Conservation (phyloP, 2,797 vertebrate genomes). For the Varecia variegata region DNA sequence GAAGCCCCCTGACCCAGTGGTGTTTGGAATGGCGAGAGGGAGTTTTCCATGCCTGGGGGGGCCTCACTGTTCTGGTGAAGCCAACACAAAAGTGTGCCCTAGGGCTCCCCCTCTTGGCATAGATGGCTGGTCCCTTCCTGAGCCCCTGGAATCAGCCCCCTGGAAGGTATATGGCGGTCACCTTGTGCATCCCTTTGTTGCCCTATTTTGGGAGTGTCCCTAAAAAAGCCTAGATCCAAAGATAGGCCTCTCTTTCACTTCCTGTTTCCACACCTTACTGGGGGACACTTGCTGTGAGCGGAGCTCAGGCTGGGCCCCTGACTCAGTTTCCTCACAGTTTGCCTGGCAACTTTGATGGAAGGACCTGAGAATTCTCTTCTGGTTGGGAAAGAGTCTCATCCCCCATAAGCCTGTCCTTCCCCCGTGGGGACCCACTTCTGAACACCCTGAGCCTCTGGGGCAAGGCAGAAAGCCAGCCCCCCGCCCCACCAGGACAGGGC, state of each 20-base stretch:
- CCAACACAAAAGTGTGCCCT: not conserved
- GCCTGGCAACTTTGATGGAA: not conserved
- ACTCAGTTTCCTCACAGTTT: not conserved
- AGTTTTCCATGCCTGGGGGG: not conserved
- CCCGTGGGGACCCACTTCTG: not conserved
- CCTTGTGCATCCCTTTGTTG: not conserved
- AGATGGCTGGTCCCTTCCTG: not conserved
- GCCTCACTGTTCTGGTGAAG: not conserved
- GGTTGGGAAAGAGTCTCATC: not conserved
- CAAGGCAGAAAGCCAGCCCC: conserved; percentile 16
- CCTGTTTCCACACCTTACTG: not conserved
- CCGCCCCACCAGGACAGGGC: not conserved
- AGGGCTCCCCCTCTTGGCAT: conserved; percentile 19
- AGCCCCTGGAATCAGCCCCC: not conserved
- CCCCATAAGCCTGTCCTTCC: not conserved
- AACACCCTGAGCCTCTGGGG: not conserved
- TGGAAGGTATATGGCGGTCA: not conserved
- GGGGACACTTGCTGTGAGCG: not conserved
- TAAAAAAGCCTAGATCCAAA: conserved; percentile 5
- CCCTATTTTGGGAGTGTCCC: not conserved
- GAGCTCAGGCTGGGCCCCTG: not conserved
- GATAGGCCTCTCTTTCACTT: not conserved
- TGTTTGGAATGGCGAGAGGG: conserved; percentile 10
- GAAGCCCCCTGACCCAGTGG: conserved; percentile 74
- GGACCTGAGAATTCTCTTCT: not conserved